These are phyloP conservation scores for Platypus cylindrus DNA, from an alignment of 2,888 invertebrate genomes.

Conservation along the genomic window DNA sequence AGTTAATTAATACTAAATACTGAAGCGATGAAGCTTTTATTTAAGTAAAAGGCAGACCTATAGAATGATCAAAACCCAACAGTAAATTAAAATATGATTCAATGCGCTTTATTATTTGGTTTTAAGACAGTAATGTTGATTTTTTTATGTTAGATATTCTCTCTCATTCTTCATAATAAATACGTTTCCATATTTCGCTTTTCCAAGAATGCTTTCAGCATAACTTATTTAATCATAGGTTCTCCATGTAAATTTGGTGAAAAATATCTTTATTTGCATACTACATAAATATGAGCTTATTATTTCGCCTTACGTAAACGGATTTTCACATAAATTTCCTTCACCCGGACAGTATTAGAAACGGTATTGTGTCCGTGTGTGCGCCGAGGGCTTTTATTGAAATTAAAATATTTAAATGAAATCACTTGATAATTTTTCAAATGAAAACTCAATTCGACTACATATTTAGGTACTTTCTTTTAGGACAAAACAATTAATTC, in stretches of 20 bases:
- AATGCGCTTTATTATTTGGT: too few relatives aligned
- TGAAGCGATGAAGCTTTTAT: too few relatives aligned
- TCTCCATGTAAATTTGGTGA: slow-evolving; percentile 20
- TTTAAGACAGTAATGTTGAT: too few relatives aligned
- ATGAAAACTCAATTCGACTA: slow-evolving; percentile 1
- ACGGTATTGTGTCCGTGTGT: slow-evolving; percentile 6
- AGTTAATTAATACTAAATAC: too few relatives aligned
- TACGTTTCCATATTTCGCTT: slow-evolving; percentile 13
- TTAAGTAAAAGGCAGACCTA: too few relatives aligned
- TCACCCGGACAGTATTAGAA: slow-evolving; percentile 8
- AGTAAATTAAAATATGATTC: too few relatives aligned
- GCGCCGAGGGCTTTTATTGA: slow-evolving; percentile 10
- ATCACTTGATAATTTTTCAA: slow-evolving; percentile 7
- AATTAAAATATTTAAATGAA: slow-evolving; percentile 13
- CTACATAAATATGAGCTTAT: slow-evolving; percentile 21
- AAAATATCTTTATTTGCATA: slow-evolving; percentile 24
- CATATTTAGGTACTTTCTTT: too few relatives aligned
- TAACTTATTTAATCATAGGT: slow-evolving; percentile 18
- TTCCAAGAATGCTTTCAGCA: slow-evolving; percentile 15
- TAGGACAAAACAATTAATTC: too few relatives aligned
- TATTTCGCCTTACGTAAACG: slow-evolving; percentile 16
- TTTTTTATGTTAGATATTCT: too few relatives aligned
- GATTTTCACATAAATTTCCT: slow-evolving; percentile 8
- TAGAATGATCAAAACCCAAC: too few relatives aligned
- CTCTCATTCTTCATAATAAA: too few relatives aligned